Evolutionary conservation across 23 tunicate genomes (phyloP), one percentile per base, ranked within the genome.

Genomic region (Trididemnum nubilum): DNA sequence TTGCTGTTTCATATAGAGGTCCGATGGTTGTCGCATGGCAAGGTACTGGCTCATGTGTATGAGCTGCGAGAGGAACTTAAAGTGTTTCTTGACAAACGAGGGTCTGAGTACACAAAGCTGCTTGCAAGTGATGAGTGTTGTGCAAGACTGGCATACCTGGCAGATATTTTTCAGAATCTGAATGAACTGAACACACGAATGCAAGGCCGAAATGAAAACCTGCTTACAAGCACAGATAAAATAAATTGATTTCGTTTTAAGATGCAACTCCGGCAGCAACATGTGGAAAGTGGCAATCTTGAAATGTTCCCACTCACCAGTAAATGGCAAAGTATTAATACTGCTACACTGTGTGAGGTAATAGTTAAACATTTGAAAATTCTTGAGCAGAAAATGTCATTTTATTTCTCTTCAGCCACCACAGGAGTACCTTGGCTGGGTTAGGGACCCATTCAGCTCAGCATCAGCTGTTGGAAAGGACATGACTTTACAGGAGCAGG

Each of bases 151-250:
- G 75, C 75, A 69, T 69, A 69, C 75, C 37, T 69, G 75, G 75
- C 75, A 31, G 75, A 69, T 34, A 69, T 69, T 31, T 69, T 69
- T 34, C n/a, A 69, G 30, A 7, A 69, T 33, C 39, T 69, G 39
- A 69, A 69, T 69, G 75, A 69, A 69, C 39, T 69, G 75, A 69
- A 69, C 75, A 69, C 75, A 69, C 75, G 75, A 34, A 69, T 69
- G 75, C 75, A 69, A 69, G 75, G 75, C 75, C n/a, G n/a, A n/a
- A n/a, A n/a, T n/a, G n/a, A n/a, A n/a, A n/a, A n/a, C n/a, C n/a
- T n/a, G n/a, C n/a, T n/a, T n/a, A n/a, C n/a, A n/a, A n/a, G n/a
- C n/a, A n/a, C n/a, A n/a, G n/a, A n/a, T n/a, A n/a, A n/a, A 63
- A 63, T 63, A 63, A 63, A 63, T 63, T 24, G 69, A 63, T 63